Evolutionary conservation across 1,140 invertebrate species (phyloP).

Genomic region (Meloidogyne hapla): DNA sequence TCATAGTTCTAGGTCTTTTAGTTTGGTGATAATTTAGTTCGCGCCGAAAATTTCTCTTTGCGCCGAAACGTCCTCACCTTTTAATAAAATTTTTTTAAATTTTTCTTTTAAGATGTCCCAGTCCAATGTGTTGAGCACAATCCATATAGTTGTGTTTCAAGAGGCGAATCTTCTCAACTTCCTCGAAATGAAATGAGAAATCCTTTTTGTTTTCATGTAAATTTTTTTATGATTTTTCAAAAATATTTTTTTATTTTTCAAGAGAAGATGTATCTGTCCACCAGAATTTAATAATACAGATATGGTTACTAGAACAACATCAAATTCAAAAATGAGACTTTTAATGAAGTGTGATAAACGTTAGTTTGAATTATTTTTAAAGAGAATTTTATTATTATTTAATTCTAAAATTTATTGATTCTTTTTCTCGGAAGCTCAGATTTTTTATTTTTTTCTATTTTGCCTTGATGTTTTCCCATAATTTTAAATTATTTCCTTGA

Average conservation of each 20-base stretch:
- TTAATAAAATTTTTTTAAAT: neutral
- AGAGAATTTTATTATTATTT: neutral
- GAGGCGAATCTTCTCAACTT: conserved; percentile 50
- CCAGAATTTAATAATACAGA: conserved; percentile 53
- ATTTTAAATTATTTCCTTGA: too few species aligned
- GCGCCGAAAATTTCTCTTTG: neutral
- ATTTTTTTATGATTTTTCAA: conserved; percentile 28
- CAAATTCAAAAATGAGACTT: conserved; percentile 47
- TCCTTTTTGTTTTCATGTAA: conserved; percentile 52
- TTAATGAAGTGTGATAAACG: conserved; percentile 62
- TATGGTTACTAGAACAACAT: conserved; percentile 31
- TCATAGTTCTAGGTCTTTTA: too few species aligned
- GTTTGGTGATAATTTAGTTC: too few species aligned
- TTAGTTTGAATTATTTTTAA: conserved; percentile 28
- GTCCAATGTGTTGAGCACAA: conserved; percentile 42
- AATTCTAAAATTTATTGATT: too few species aligned
- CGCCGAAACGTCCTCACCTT: neutral
- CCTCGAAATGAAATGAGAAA: conserved; percentile 46
- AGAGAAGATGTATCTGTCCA: conserved; percentile 54
- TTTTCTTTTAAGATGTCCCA: conserved; percentile 44
- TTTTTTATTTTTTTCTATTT: too few species aligned
- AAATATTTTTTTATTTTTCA: neutral
- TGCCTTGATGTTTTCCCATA: too few species aligned
- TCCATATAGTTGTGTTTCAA: conserved; percentile 44
- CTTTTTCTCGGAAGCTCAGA: too few species aligned